Percentiles rank a stretch among this genome's conserved stretches.
Evolutionary conservation across 2,113 vertebrate species (phyloP).

Genomic region (Paradoxurus hermaphroditus): DNA sequence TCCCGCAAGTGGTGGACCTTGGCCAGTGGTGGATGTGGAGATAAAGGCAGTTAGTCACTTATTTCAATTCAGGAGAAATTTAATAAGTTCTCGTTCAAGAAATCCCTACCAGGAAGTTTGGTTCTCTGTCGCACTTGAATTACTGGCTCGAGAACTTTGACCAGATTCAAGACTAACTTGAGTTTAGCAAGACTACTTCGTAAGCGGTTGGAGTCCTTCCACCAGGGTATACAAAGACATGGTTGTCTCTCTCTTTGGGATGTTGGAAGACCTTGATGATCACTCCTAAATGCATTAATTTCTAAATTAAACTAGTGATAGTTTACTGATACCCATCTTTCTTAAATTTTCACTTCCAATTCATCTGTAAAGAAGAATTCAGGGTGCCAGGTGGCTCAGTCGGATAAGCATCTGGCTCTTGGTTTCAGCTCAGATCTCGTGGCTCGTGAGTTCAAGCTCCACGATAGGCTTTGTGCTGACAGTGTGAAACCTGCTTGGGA

Average conservation of each 20-base stretch:
- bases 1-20: not conserved
- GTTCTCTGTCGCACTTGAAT: fast-evolving
- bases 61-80: not conserved
- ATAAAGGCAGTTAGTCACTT: not conserved
- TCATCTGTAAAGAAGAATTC: not conserved
- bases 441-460: too few relatives aligned
- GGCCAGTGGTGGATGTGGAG: fast-evolving
- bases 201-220: too few relatives aligned
- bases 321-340: not conserved
- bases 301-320: not conserved
- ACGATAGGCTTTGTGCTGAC: too few relatives aligned
- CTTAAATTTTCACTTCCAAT: not conserved
- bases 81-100: fast-evolving
- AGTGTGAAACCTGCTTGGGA: too few relatives aligned
- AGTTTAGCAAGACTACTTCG: too few relatives aligned
- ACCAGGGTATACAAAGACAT: too few relatives aligned
- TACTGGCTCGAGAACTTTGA: too few relatives aligned
- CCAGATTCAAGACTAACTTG: not conserved
- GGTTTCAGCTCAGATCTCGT: too few relatives aligned
- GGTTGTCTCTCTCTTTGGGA: not conserved
- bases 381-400: too few relatives aligned
- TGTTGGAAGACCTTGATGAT: too few relatives aligned
- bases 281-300: too few relatives aligned
- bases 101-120: fast-evolving
- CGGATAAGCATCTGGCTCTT: too few relatives aligned